phyloP scores from a whole-genome alignment of 1,140 invertebrate genomes.

The Prorops nasuta region DNA sequence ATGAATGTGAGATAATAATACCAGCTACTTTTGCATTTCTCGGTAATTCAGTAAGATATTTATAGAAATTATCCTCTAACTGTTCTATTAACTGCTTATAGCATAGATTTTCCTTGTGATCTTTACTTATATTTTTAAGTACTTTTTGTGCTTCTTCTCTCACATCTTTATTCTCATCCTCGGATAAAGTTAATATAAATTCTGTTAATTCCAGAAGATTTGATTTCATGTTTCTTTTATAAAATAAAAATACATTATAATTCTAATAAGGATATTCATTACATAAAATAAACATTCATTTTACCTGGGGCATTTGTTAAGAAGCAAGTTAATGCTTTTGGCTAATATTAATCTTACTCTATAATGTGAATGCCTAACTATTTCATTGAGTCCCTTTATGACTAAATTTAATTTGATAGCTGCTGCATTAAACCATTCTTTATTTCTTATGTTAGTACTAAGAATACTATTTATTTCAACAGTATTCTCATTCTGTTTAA shows the following conservation, averaged over 20 bases:
- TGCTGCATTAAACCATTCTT: constrained; percentile 60
- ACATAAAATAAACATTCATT: constrained; percentile 9
- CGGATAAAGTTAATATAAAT: constrained; percentile 60
- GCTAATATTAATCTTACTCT: constrained; percentile 61
- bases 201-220: constrained; percentile 59
- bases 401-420: constrained; percentile 58
- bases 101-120: constrained; percentile 43
- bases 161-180: constrained; percentile 59
- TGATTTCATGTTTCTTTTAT: constrained; percentile 58
- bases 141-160: constrained; percentile 41
- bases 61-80: constrained; percentile 62
- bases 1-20: constrained; percentile 30
- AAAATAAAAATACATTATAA: constrained; percentile 20
- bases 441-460: constrained; percentile 47
- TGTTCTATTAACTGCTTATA: constrained; percentile 54
- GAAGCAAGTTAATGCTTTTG: constrained; percentile 52
- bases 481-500: not conserved
- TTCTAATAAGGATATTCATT: not conserved
- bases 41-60: constrained; percentile 58
- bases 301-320: constrained; percentile 60
- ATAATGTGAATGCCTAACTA: constrained; percentile 58
- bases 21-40: constrained; percentile 62
- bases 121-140: constrained; percentile 25
- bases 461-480: constrained; percentile 48
- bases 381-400: constrained; percentile 52